These are phyloP conservation scores for Toxotes chatareus DNA, from an alignment of 2,113 vertebrate genomes.

Conservation along the genomic window DNA sequence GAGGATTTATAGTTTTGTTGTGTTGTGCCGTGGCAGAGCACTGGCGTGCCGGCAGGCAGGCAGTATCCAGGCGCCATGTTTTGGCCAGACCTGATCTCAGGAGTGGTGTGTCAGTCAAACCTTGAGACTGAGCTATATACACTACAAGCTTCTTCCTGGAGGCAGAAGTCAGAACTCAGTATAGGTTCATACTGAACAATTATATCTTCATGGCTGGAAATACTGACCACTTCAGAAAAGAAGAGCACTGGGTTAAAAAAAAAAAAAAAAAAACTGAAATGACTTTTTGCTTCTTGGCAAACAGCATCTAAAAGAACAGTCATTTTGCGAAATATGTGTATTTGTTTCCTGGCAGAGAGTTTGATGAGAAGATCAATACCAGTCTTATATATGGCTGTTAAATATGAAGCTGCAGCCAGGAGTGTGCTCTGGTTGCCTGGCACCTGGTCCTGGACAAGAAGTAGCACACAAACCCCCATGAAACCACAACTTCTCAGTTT, in stretches of 20 bases:
- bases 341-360: background rate
- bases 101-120: conserved; percentile 48
- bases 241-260: no score
- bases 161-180: background rate
- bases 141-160: conserved; percentile 20
- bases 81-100: conserved; percentile 47
- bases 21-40: conserved; percentile 22
- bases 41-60: conserved; percentile 23
- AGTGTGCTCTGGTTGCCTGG: background rate
- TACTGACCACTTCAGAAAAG: background rate
- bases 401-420: background rate
- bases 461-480: background rate
- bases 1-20: conserved; percentile 58
- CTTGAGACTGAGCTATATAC: conserved; percentile 38
- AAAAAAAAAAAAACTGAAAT: background rate
- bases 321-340: background rate
- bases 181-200: background rate
- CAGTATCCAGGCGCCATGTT: conserved; percentile 42
- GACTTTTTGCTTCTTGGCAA: background rate
- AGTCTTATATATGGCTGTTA: background rate
- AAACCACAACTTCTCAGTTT: background rate
- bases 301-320: background rate
- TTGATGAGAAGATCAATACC: background rate
- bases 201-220: background rate
- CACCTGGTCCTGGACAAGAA: background rate